Evolutionary conservation across 1,140 invertebrate species (phyloP), one percentile per base, ranked within the genome.

Genomic region (Drosophila aff.): DNA sequence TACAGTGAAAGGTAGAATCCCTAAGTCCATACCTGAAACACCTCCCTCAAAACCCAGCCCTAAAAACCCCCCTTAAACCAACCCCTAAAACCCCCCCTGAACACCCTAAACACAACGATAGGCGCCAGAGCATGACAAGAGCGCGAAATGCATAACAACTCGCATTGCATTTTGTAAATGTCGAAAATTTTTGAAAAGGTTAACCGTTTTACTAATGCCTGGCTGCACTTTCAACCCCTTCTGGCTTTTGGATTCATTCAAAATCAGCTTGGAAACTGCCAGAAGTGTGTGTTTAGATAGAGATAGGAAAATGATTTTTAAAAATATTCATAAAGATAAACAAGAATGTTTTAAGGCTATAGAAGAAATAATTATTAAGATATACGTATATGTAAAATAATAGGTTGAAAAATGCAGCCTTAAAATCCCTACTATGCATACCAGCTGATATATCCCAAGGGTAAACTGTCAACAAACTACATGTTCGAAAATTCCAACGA

Each of bases 101-200:
- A 55, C 40, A 28, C 40, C 49, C 52, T 13, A 9, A 43, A 33
- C 33, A 28, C 21, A 44, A 16, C 47, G 38, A 13, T 21, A 36
- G 46, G 80, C 81, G 52, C 21, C 71, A 71, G 65, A 38, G 66
- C 81, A 79, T 83, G 74, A 77, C 57, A 81, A 66, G 53, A 58
- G 61, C 61, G 65, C 57, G 28, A 76, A 81, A 73, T 66, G 69
- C 77, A 72, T 53, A 75, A 59, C 61, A 76, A 71, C 81, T 81
- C 49, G 53, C 60, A 43, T 47, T 7, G 66, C 75, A 64, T 76
- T 58, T 74, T 40, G 49, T 26, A 58, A 77, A 66, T 47, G 76
- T 53, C 46, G 66, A 79, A 82, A 69, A 62, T 58, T 46, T 52
- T 67, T 57, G 46, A 68, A 76, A 79, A 69, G 40, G 69, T 61